Base-by-base conservation (phyloP, 2,797 vertebrate genomes). In the Eulemur coronatus region DNA sequence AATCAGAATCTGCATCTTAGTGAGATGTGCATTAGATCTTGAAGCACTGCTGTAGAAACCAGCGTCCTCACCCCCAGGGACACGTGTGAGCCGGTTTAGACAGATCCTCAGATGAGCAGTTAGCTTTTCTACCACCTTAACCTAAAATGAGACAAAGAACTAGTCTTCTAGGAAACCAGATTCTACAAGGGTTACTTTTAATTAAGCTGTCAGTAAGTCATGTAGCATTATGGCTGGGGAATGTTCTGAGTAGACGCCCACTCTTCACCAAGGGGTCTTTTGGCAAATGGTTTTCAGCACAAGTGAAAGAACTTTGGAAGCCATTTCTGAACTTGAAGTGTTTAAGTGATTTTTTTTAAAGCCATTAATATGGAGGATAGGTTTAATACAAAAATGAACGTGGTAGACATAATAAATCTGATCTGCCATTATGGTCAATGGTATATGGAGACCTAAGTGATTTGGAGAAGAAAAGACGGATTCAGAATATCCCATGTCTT, bases 341-440 rank as follows among this genome's bases (percentile, higher is more conserved):
- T 78, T 41, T 79, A 78, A 59, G 15, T 41, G 35, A 69, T n/a
- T 91, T 95, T 48, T 91, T 95, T 38, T 7, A 18, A 88, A 79
- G 7, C 59, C 48, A 12, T 28, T 63, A 28, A 17, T 33, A 9
- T 33, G 46, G 73, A 78, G 65, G 61, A 26, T 52, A 38, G 59
- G 6, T 48, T 75, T 72, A 65, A 46, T 48, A 24, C 14, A 26
- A 85, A 90, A 59, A 17, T 3, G 22, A 86, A 6, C 57, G 15
- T 70, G 50, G 33, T 38, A 30, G 46, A 1, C 30, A 12, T 46
- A 38, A 57, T 15, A 52, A 69, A 43, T 33, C 20, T 75, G 26
- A 46, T 78, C 35, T 67, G 4, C 81, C 18, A 0, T 43, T 63
- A 63, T 17, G 43, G 6, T 2, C 46, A 20, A 57, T 48, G 55